Base-by-base conservation (phyloP, 2,888 invertebrate species). In the Agonopterix arenella region DNA sequence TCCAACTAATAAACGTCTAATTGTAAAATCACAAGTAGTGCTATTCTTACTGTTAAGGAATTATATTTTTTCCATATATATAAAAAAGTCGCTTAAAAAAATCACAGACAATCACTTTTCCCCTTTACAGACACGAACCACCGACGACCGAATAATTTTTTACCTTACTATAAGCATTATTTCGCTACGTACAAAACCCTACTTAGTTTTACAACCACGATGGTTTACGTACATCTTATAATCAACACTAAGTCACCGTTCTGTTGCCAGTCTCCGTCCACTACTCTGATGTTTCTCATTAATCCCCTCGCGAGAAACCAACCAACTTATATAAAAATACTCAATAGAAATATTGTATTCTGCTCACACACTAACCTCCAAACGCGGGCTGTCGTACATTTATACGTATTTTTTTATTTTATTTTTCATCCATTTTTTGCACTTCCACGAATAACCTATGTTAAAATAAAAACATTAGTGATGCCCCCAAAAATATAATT, bases 41-140 rank as follows among this genome's bases (percentile, higher is more conserved):
- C 89, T 89, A 90, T 85, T 83, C 89, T 90, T 89, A 89, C 77
- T 84, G 86, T 88, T 89, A 85, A 81, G 84, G 85, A 83, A 84
- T 85, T 83, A 80, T 80, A 79, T 77, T 80, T 80, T 70, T 84
- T 81, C 73, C 81, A 79, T 84, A 82, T 84, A 84, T 88, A 85
- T 86, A 86, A 89, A 89, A 89, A 90, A 88, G 90, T 90, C 88
- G 89, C 90, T 88, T 89, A 89, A 89, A 89, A 89, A 89, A 90
- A 90, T 90, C 90, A 90, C 90, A 90, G 90, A 90, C 90, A 89
- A 89, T 89, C 88, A 88, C 86, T 84, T 84, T 84, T 84, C 79
- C 76, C 80, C 80, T 83, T 85, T 88, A 89, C 86, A 89, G 81
- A 90, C 90, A 88, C 80, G 80, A 82, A 89, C 86, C 86, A 86